phyloP scores from a whole-genome alignment of 2,888 invertebrate species.

The Ennomos quercinarius region DNA sequence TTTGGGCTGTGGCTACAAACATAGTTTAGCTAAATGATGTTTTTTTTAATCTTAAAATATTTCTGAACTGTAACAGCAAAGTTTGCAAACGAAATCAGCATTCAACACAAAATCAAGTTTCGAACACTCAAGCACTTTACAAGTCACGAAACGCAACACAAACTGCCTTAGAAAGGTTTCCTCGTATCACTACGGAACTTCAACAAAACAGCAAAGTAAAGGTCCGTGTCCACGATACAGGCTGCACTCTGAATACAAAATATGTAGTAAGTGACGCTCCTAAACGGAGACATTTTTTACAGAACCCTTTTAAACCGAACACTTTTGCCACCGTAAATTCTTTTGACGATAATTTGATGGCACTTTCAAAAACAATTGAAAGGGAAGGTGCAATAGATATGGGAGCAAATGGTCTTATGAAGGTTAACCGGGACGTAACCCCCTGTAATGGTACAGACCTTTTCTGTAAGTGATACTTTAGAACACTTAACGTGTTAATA shows the following conservation, averaged over 20 bases:
- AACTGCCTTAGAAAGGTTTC: conserved; percentile 7
- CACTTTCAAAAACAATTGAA: conserved; percentile 43
- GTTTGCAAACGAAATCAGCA: background rate
- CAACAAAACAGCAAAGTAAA: conserved; percentile 56
- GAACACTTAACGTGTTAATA: conserved; percentile 37
- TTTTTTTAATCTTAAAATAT: too few species aligned
- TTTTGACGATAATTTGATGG: conserved; percentile 41
- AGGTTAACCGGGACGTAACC: conserved; percentile 33
- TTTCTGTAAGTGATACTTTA: conserved; percentile 40
- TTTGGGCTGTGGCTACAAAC: too few species aligned
- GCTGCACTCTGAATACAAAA: conserved; percentile 69
- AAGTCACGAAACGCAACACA: conserved; percentile 26
- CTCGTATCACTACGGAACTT: conserved; percentile 13
- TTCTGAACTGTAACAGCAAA: background rate
- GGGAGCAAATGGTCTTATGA: conserved; percentile 37
- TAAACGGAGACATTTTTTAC: conserved; percentile 34
- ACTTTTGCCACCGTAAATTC: conserved; percentile 35
- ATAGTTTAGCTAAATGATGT: too few species aligned
- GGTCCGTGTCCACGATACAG: conserved; percentile 62
- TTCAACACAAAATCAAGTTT: background rate
- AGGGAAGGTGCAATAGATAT: conserved; percentile 41
- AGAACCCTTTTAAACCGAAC: conserved; percentile 52
- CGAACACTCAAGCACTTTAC: background rate
- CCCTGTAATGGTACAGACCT: conserved; percentile 31
- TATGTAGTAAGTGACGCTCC: conserved; percentile 56